Conservation (phyloP, 2,113 vertebrate genomes). For the Pedionomus torquatus region DNA sequence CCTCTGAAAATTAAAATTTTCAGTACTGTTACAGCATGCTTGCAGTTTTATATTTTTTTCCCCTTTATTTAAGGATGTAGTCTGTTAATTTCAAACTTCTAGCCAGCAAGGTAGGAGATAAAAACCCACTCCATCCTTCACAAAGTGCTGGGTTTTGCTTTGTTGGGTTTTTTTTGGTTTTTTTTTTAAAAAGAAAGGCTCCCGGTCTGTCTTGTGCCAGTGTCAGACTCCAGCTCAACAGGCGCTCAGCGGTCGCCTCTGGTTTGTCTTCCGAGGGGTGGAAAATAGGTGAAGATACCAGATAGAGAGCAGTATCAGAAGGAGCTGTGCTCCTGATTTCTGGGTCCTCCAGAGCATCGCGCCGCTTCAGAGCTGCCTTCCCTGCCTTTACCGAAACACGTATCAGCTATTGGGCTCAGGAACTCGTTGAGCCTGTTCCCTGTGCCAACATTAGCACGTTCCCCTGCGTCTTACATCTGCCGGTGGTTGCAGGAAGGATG, state of each 20-base stretch:
- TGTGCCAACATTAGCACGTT: neutral
- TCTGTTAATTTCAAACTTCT: neutral
- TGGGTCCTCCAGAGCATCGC: neutral
- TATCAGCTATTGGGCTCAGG: neutral
- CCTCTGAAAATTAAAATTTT: neutral
- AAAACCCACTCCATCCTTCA: neutral
- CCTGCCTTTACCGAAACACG: neutral
- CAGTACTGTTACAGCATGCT: neutral
- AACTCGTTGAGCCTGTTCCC: slow-evolving; percentile 2
- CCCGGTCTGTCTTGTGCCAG: neutral
- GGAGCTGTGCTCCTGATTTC: neutral
- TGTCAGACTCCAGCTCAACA: neutral
- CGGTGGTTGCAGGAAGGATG: neutral
- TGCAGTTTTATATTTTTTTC: neutral
- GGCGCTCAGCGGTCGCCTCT: neutral
- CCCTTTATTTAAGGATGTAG: neutral
- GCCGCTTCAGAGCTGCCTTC: neutral
- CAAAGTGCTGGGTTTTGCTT: neutral
- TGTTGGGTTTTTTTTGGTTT: too few relatives aligned
- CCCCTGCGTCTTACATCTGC: neutral
- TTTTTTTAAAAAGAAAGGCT: neutral
- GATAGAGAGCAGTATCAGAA: neutral
- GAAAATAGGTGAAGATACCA: fast-evolving
- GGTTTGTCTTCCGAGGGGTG: neutral
- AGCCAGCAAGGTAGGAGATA: neutral